Percentiles rank a stretch among this genome's conserved stretches.
phyloP scores from a whole-genome alignment of 2,797 vertebrate genomes.

The Cyprinodon diabolis region DNA sequence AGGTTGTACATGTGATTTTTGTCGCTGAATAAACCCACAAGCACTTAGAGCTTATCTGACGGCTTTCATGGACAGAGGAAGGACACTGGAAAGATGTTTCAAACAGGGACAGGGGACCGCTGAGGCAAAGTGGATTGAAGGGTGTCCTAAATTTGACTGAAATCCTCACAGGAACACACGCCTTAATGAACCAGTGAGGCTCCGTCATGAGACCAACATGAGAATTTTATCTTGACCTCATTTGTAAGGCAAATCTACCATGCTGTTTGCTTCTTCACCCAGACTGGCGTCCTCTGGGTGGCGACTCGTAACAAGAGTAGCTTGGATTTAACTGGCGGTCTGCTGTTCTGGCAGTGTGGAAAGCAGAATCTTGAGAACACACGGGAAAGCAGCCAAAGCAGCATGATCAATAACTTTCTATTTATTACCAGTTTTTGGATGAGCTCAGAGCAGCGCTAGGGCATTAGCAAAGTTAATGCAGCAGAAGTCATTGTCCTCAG shows the following conservation, averaged over 20 bases:
- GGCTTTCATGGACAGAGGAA: slow-evolving; percentile 42
- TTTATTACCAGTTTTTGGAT: slow-evolving; percentile 81
- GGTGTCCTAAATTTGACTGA: slow-evolving; percentile 75
- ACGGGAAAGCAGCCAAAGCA: slow-evolving; percentile 70
- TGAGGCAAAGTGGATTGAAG: slow-evolving; percentile 70
- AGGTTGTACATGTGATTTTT: slow-evolving; percentile 43
- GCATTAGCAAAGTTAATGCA: slow-evolving; percentile 72
- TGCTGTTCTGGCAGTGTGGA: slow-evolving; percentile 59
- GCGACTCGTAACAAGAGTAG: slow-evolving; percentile 70
- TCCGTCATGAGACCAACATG: slow-evolving; percentile 26
- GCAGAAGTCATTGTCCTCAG: slow-evolving; percentile 60
- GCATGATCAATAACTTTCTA: slow-evolving; percentile 80
- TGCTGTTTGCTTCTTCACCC: slow-evolving; percentile 18
- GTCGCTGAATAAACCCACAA: slow-evolving; percentile 28
- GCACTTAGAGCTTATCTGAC: slow-evolving; percentile 56
- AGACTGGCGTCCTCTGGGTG: slow-evolving; percentile 55
- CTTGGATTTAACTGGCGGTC: slow-evolving; percentile 60
- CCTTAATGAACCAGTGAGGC: slow-evolving; percentile 63
- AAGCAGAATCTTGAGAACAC: slow-evolving; percentile 74
- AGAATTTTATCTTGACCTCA: slow-evolving; percentile 7
- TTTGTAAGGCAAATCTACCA: slow-evolving; percentile 1
- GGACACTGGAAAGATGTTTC: slow-evolving; percentile 71
- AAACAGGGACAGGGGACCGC: slow-evolving; percentile 65
- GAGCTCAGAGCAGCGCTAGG: slow-evolving; percentile 73
- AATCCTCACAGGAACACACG: slow-evolving; percentile 70